Conservation (phyloP, 1,140 invertebrate species). For the Gryllus bimaculatus region DNA sequence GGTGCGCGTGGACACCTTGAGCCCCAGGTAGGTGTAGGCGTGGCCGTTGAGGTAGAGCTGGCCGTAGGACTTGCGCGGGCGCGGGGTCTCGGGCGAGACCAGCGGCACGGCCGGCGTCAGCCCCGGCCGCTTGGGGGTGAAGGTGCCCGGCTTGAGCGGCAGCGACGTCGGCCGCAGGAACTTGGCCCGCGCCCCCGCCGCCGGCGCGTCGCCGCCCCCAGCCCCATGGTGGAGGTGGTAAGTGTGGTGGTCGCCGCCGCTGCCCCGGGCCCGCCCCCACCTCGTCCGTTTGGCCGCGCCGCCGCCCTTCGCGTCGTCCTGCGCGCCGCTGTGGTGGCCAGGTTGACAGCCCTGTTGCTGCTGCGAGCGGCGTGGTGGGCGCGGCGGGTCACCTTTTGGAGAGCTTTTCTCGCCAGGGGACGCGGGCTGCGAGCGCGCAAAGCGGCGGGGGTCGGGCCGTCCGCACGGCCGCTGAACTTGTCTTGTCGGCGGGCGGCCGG, state of each 20-base stretch:
- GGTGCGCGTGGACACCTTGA: conserved; percentile 81
- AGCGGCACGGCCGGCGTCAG: conserved; percentile 59
- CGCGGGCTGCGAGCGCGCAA: too few relatives aligned
- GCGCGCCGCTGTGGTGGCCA: too few relatives aligned
- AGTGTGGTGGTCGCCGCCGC: too few relatives aligned
- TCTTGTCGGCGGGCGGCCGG: conserved; percentile 23
- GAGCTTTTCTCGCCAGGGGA: too few relatives aligned
- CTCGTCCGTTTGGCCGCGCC: not conserved
- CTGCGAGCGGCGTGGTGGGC: too few relatives aligned
- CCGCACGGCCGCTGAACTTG: conserved; percentile 21
- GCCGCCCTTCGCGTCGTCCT: not conserved
- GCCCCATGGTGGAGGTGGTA: conserved; percentile 25
- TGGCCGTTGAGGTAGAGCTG: conserved; percentile 82
- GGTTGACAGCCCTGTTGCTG: too few relatives aligned
- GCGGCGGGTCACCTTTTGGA: too few relatives aligned
- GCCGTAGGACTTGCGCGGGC: conserved; percentile 76
- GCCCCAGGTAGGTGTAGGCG: conserved; percentile 82
- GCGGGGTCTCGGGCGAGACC: conserved; percentile 81
- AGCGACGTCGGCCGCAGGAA: conserved; percentile 70
- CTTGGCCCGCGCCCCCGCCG: conserved; percentile 31
- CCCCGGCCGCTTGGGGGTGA: conserved; percentile 58
- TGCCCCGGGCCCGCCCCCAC: too few relatives aligned
- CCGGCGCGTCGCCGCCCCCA: conserved; percentile 22
- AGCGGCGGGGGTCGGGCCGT: too few relatives aligned
- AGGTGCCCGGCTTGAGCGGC: conserved; percentile 70